phyloP scores from a whole-genome alignment of 2,888 invertebrate species.

The Myopa tessellatipennis region DNA sequence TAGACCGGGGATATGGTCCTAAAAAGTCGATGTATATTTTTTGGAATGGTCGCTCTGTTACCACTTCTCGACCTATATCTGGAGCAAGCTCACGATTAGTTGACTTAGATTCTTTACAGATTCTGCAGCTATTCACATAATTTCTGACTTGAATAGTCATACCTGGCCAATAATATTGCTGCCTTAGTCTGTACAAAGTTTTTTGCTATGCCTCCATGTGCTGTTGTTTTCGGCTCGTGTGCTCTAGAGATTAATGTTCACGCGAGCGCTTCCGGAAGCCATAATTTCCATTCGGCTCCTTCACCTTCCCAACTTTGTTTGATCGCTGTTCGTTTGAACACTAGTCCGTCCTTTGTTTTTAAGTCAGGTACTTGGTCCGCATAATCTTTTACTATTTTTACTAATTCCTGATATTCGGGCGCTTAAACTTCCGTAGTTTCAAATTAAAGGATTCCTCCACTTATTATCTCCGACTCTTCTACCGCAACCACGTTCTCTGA shows the following conservation, averaged over 20 bases:
- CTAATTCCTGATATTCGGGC: conserved; percentile 18
- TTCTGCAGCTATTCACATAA: background rate
- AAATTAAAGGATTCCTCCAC: no score
- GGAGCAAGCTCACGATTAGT: background rate
- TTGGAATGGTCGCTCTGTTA: background rate
- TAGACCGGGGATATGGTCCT: conserved; percentile 36
- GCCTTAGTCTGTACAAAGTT: conserved; percentile 4
- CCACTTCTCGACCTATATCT: conserved; percentile 9
- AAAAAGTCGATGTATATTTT: conserved; percentile 35
- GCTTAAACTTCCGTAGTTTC: no score
- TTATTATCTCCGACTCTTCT: no score
- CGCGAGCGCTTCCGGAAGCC: background rate
- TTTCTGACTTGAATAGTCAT: background rate
- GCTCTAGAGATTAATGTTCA: conserved; percentile 9
- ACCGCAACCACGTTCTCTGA: no score
- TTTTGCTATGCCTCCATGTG: conserved; percentile 24
- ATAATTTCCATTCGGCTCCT: conserved; percentile 34
- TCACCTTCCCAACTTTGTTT: background rate
- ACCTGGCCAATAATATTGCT: no score
- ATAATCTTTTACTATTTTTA: conserved; percentile 18
- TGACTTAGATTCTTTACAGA: conserved; percentile 17
- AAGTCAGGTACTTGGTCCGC: conserved; percentile 28
- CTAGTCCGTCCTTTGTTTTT: conserved; percentile 16
- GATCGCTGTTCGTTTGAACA: conserved; percentile 1
- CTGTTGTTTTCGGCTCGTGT: background rate